Evolutionary conservation across 2,888 invertebrate genomes (phyloP), one percentile per base, ranked within the genome.

Genomic region (Vesta saturnalis): DNA sequence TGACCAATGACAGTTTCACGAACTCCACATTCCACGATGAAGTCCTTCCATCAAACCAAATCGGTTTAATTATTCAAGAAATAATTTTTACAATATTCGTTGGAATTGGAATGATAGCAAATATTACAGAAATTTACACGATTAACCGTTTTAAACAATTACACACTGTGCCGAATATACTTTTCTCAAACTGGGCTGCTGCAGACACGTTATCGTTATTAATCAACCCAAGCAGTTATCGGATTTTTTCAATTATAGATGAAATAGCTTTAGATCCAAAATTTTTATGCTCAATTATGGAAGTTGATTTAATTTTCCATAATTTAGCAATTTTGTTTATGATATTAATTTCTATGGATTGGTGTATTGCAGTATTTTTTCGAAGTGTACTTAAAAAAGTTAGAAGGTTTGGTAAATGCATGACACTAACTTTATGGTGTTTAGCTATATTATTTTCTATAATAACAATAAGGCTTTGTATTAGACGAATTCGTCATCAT

Each of bases 11-110:
- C 39, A 49, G 10, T 2, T 49, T 49, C 4, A n/a, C 6, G 14
- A 49, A 49, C 18, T 3, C 1, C 4, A 49, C 49, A 14, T 49
- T 49, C 18, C 6, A 49, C 49, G 49, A 19, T 5, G 49, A 49
- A 10, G 19, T 18, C 16, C 5, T 16, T 49, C 16, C 49, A 49
- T 16, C 16, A 3, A 19, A 10, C 15, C 12, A 3, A 10, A 15
- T 10, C 1, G 49, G 19, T 14, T 49, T 49, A 49, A 49, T 49
- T 14, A 15, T 15, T 12, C 55, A 55, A 55, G 55, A 55, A 55
- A 14, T 55, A 10, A 55, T 55, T 22, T 55, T 22, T 19, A 55
- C 55, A 19, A 18, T 55, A 55, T 55, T 55, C 19, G 55, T 22
- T 19, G 23, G 3, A n/a, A 55, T 22, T 12, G 55, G 55, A 22